A percentile compares a stretch with the other conserved stretches of the same genome.
Conservation (phyloP, 2,888 invertebrate species). For the Nesidiocoris tenuis region DNA sequence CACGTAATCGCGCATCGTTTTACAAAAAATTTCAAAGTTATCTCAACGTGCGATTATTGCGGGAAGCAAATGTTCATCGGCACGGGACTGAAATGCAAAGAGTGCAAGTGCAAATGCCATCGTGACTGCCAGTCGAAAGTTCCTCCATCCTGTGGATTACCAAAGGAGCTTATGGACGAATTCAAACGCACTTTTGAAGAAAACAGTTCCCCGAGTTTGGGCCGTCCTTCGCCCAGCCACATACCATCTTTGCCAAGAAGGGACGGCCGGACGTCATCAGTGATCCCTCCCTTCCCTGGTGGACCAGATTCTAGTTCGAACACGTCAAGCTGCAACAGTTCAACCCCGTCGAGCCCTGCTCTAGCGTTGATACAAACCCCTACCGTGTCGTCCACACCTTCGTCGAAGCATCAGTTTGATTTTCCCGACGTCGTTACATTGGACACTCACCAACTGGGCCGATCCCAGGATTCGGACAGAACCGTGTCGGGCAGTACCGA, state of each 20-base stretch:
- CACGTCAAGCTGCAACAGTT: conserved; percentile 94
- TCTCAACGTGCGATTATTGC: conserved; percentile 87
- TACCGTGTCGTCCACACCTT: conserved; percentile 52
- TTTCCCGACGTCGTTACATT: conserved; percentile 63
- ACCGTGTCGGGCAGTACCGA: conserved; percentile 65
- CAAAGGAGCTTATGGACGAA: conserved; percentile 78
- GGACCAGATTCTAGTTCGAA: conserved; percentile 86
- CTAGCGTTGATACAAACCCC: conserved; percentile 57
- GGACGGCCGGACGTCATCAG: conserved; percentile 58
- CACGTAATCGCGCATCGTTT: conserved; percentile 89
- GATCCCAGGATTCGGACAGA: conserved; percentile 52
- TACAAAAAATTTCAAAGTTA: conserved; percentile 82
- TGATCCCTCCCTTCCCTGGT: conserved; percentile 61
- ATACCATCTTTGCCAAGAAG: conserved; percentile 54
- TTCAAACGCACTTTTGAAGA: conserved; percentile 74
- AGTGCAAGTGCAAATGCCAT: conserved; percentile 90
- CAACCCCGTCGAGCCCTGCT: conserved; percentile 93
- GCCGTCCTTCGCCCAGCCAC: conserved; percentile 54
- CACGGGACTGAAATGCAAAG: conserved; percentile 81
- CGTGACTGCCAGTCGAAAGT: conserved; percentile 87
- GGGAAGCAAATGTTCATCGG: conserved; percentile 82
- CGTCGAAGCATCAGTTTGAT: conserved; percentile 62
- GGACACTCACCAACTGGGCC: conserved; percentile 60
- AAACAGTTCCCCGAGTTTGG: conserved; percentile 58
- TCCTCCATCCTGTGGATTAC: conserved; percentile 87